Conservation (phyloP, 2,888 invertebrate genomes). For the Phrixothrix hirtus region DNA sequence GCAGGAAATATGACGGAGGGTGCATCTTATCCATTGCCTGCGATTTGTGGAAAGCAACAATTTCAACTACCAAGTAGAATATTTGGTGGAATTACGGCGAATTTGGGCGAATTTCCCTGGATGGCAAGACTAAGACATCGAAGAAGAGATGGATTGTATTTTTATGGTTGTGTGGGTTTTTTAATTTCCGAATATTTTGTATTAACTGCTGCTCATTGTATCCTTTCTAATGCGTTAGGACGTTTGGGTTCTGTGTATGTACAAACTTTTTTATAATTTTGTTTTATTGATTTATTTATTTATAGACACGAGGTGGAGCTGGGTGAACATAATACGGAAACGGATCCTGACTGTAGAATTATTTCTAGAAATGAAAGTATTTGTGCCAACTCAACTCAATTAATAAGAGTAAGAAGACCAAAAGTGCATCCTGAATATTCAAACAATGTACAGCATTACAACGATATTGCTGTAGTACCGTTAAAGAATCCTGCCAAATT, state of each 20-base stretch:
- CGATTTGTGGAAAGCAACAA: slow-evolving; percentile 48
- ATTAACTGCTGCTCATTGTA: slow-evolving; percentile 62
- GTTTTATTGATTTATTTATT: slow-evolving; percentile 12
- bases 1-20: too few relatives aligned
- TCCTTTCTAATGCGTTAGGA: slow-evolving; percentile 32
- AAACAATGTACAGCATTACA: slow-evolving; percentile 40
- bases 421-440: slow-evolving; percentile 56
- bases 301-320: slow-evolving; percentile 50
- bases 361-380: slow-evolving; percentile 44
- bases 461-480: slow-evolving; percentile 59
- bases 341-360: slow-evolving; percentile 56
- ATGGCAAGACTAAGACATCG: slow-evolving; percentile 58
- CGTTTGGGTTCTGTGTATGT: slow-evolving; percentile 54
- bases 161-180: slow-evolving; percentile 57
- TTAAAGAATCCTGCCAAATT: slow-evolving; percentile 52
- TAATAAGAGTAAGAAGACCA: slow-evolving; percentile 52
- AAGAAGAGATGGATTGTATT: slow-evolving; percentile 40
- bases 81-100: slow-evolving; percentile 54
- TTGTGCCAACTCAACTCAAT: slow-evolving; percentile 55
- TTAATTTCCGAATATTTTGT: slow-evolving; percentile 60
- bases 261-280: not conserved
- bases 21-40: slow-evolving; percentile 42
- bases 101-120: slow-evolving; percentile 62
- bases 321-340: slow-evolving; percentile 58
- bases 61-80: slow-evolving; percentile 41